Evolutionary conservation across 1,140 invertebrate genomes (phyloP).

Genomic region (Artemia franciscana): DNA sequence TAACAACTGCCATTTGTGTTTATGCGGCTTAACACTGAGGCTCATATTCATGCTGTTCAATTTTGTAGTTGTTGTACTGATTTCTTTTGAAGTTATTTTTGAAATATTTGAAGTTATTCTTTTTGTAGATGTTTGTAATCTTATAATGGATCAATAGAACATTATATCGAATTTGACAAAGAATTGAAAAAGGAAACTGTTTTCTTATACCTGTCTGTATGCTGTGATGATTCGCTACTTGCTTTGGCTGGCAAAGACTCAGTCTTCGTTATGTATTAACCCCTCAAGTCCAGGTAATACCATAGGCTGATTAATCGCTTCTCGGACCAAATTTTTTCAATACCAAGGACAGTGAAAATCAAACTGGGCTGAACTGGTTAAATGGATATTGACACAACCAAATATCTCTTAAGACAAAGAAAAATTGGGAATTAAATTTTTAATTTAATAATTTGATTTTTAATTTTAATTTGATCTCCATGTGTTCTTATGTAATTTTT

Average conservation of each 20-base stretch:
- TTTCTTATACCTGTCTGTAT: not conserved
- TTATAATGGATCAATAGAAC: not conserved
- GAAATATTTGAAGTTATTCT: too few relatives aligned
- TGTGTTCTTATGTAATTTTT: too few relatives aligned
- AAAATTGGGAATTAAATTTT: not conserved
- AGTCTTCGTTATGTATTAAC: not conserved
- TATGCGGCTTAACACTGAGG: too few relatives aligned
- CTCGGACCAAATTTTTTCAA: not conserved
- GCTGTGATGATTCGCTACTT: not conserved
- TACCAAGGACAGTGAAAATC: not conserved
- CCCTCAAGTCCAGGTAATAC: not conserved
- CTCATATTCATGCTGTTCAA: too few relatives aligned
- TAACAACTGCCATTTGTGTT: too few relatives aligned
- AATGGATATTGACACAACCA: not conserved
- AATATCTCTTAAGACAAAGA: not conserved
- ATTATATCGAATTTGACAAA: not conserved
- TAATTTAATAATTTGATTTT: too few relatives aligned
- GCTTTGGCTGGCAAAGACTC: not conserved
- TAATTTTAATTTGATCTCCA: too few relatives aligned
- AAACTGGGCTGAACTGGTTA: not conserved
- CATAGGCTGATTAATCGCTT: not conserved
- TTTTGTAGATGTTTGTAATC: not conserved
- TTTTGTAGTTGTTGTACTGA: too few relatives aligned
- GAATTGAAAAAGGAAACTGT: not conserved
- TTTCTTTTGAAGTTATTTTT: too few relatives aligned